Evolutionary conservation across 1,140 invertebrate genomes (phyloP), one percentile per base, ranked within the genome.

Genomic region (Polypedilum vanderplanki): DNA sequence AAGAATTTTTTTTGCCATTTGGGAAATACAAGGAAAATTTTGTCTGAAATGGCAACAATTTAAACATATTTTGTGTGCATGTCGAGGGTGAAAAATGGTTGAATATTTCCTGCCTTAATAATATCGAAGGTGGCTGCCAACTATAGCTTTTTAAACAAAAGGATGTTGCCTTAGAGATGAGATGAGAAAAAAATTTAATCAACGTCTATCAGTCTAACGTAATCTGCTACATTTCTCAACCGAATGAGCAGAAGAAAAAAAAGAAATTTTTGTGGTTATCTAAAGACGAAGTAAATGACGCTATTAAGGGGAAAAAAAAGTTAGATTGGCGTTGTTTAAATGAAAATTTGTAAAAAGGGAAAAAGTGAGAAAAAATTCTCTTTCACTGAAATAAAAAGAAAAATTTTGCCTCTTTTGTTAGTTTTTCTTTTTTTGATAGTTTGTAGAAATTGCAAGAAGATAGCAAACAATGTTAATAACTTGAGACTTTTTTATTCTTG

Each of bases 11-110:
- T 33, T 57, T 57, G 46, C 46, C 65, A 18, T 70, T 18, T 70
- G 65, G 65, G 65, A 70, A 70, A 70, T 70, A 70, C 17, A 70
- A 70, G 20, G 65, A n/a, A 70, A 70, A 70, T 70, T 70, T 18
- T 70, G 46, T 57, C 46, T 57, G n/a, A 57, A n/a, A 57, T 57
- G 46, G 46, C 46, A 57, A 57, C 46, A 15, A 12, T 33, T 57
- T 57, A 15, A 15, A 1, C 46, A 12, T 15, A 15, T 15, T 57
- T 9, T 57, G n/a, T 57, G n/a, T 12, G 12, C 46, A 57, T n/a
- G n/a, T 9, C 12, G 46, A 57, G 46, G 46, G 46, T 57, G 46
- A 57, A 33, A 33, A 33, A 33, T 33, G 24, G 24, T 33, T 33
- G 46, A 57, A 57, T 57, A 57, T 57, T 15, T 57, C 10, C n/a